phyloP scores from a whole-genome alignment of 2,113 vertebrate species.

The Hyperopisus bebe region DNA sequence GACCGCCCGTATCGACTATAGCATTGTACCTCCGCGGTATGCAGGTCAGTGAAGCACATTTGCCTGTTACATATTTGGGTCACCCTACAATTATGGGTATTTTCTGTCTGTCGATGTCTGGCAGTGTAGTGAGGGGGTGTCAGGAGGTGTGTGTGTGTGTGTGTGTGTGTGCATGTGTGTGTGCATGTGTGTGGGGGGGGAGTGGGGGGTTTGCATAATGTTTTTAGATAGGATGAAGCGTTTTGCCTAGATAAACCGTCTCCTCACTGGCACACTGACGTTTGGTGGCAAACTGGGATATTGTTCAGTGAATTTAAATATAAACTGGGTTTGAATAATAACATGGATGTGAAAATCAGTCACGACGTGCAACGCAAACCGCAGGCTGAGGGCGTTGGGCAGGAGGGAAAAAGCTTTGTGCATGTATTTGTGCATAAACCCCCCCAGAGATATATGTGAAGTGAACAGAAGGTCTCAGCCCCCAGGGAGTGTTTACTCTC shows the following conservation, averaged over 20 bases:
- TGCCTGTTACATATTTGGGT: slow-evolving; percentile 21
- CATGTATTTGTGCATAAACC: not conserved
- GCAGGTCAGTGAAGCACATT: slow-evolving; percentile 25
- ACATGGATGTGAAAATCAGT: not conserved
- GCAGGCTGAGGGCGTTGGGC: not conserved
- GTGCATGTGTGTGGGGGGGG: too few species aligned
- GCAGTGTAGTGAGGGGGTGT: not conserved
- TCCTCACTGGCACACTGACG: not conserved
- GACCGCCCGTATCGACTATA: not conserved
- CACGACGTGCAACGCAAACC: not conserved
- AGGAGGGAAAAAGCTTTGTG: not conserved
- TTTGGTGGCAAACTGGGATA: not conserved
- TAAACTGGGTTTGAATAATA: not conserved
- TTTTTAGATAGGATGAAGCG: not conserved
- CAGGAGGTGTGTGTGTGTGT: not conserved
- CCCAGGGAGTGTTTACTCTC: not conserved
- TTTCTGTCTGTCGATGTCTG: not conserved
- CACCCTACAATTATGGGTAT: slow-evolving; percentile 1
- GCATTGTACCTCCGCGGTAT: slow-evolving; percentile 3
- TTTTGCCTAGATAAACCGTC: not conserved
- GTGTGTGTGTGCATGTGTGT: too few species aligned
- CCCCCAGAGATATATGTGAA: not conserved
- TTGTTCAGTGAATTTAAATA: not conserved
- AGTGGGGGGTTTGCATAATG: not conserved
- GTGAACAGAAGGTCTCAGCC: not conserved